Evolutionary conservation across 2,113 vertebrate genomes (phyloP).

Genomic region (Oreochromis aureus): DNA sequence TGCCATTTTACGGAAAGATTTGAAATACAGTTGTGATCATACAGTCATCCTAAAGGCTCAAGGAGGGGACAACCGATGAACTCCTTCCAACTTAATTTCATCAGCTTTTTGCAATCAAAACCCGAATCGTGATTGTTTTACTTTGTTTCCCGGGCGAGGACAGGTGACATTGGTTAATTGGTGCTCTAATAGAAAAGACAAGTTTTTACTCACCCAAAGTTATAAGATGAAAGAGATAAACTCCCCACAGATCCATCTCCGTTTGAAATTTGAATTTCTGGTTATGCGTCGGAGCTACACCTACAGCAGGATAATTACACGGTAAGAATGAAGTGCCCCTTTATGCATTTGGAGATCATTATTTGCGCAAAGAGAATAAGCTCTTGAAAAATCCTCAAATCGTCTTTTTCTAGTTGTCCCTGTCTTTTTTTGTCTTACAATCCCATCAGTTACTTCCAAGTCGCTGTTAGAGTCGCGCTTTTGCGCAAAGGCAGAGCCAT

Average conservation of each 20-base stretch:
- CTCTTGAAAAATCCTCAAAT: background rate
- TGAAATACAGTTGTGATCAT: background rate
- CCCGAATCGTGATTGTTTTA: background rate
- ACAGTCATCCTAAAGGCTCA: background rate
- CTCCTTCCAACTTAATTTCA: background rate
- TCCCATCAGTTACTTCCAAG: slow-evolving; percentile 27
- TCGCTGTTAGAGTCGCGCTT: background rate
- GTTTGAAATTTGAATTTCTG: background rate
- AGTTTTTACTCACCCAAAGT: slow-evolving; percentile 64
- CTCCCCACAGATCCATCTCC: slow-evolving; percentile 72
- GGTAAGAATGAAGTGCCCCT: slow-evolving; percentile 6
- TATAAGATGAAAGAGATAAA: slow-evolving; percentile 68
- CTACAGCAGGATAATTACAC: slow-evolving; percentile 22
- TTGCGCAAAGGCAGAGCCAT: slow-evolving; percentile 29
- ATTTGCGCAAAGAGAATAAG: background rate
- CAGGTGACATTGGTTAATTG: background rate
- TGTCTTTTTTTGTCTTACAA: background rate
- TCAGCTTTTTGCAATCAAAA: background rate
- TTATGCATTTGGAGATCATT: slow-evolving; percentile 12
- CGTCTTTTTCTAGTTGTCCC: background rate
- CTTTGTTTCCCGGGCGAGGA: background rate
- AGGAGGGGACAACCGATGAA: background rate
- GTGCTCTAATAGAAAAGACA: background rate
- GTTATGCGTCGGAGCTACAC: slow-evolving; percentile 17
- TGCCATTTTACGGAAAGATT: background rate